Evolutionary conservation across 2,113 vertebrate genomes (phyloP).

Genomic region (Zeus faber): DNA sequence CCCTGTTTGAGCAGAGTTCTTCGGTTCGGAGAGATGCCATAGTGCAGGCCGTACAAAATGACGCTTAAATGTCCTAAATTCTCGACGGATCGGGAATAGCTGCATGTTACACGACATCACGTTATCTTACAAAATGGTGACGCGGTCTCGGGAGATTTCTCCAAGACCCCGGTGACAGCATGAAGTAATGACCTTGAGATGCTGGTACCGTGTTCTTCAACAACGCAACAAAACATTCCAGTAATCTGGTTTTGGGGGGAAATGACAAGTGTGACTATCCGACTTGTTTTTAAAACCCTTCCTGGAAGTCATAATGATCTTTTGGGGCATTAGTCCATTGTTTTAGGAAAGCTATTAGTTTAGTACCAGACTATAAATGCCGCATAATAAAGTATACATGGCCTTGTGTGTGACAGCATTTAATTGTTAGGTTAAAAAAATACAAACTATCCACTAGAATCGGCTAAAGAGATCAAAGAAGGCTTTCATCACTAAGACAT

Average conservation of each 20-base stretch:
- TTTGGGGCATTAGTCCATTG: no score
- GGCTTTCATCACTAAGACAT: no score
- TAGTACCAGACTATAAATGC: no score
- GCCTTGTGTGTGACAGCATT: no score
- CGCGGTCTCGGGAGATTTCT: conserved; percentile 8
- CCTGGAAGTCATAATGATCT: no score
- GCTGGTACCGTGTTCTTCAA: conserved; percentile 43
- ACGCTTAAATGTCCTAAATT: conserved; percentile 26
- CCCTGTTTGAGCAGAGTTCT: conserved; percentile 20
- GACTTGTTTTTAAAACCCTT: no score
- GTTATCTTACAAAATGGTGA: conserved; percentile 42
- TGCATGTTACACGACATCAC: conserved; percentile 44
- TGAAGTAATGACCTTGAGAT: conserved; percentile 26
- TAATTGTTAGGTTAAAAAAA: no score
- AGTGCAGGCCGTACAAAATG: conserved; percentile 32
- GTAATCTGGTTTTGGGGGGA: background rate
- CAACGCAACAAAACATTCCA: conserved; percentile 22
- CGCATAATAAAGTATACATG: no score
- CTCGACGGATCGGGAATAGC: conserved; percentile 18
- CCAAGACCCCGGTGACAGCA: conserved; percentile 23
- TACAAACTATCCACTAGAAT: no score
- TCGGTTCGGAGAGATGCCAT: conserved; percentile 27
- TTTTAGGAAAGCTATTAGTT: conserved; percentile 10
- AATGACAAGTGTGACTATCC: no score
- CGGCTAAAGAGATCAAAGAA: no score